These are phyloP conservation scores for Sinelater perroti DNA, from an alignment of 2,888 invertebrate genomes.

Conservation along the genomic window DNA sequence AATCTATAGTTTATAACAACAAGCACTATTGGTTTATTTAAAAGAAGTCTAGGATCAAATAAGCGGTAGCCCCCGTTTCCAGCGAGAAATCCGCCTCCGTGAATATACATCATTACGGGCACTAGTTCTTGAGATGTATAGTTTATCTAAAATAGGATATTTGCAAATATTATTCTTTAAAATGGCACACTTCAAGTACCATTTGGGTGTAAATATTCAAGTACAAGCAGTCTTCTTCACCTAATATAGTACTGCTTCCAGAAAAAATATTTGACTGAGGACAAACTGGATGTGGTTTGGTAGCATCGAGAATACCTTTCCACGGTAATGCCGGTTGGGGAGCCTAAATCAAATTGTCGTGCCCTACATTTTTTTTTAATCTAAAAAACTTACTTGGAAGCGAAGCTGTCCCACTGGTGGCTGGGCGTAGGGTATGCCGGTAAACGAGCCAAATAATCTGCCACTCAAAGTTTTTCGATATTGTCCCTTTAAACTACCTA, in stretches of 20 bases:
- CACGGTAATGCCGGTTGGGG: constrained; percentile 71
- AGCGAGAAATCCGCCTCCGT: constrained; percentile 77
- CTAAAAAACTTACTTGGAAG: constrained; percentile 54
- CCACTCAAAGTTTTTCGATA: constrained; percentile 56
- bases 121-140: constrained; percentile 41
- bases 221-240: constrained; percentile 1
- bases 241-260: not conserved
- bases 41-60: constrained; percentile 75
- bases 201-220: constrained; percentile 1
- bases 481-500: constrained; percentile 59
- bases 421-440: constrained; percentile 60
- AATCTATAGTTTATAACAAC: constrained; percentile 52
- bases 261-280: constrained; percentile 63
- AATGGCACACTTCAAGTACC: too few relatives aligned
- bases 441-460: constrained; percentile 60
- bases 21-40: constrained; percentile 75
- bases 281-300: constrained; percentile 73
- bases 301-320: constrained; percentile 71
- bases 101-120: constrained; percentile 81
- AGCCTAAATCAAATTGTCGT: too few relatives aligned
- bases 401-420: constrained; percentile 56
- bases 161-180: too few relatives aligned
- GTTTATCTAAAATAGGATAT: not conserved
- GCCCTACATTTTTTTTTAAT: too few relatives aligned
- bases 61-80: constrained; percentile 73